Evolutionary conservation across 2,797 vertebrate genomes (phyloP).

Genomic region (Gephyroberyx darwinii): DNA sequence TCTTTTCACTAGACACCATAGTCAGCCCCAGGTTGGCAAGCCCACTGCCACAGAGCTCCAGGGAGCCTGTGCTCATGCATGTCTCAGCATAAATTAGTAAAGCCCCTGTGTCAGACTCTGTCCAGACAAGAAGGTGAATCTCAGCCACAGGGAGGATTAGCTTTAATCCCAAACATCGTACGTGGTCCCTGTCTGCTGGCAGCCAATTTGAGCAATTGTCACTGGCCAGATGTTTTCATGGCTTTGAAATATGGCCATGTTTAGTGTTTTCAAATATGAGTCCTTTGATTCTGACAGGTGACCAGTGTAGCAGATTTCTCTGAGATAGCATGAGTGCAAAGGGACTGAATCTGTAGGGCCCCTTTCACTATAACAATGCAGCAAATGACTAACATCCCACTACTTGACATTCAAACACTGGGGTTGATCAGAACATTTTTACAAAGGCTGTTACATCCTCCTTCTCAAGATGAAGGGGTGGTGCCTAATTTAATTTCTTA

Average conservation of each 20-base stretch:
- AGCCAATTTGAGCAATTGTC: slow-evolving; percentile 66
- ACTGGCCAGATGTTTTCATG: slow-evolving; percentile 65
- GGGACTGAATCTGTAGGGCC: background rate
- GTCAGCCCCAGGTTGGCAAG: slow-evolving; percentile 53
- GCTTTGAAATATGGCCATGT: slow-evolving; percentile 24
- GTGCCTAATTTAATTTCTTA: slow-evolving; percentile 22
- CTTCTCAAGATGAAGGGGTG: background rate
- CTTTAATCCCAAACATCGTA: slow-evolving; percentile 72
- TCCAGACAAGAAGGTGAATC: slow-evolving; percentile 80
- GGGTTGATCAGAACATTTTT: slow-evolving; percentile 13
- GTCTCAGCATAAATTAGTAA: slow-evolving; percentile 78
- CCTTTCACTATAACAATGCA: slow-evolving; percentile 22
- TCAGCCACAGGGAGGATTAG: slow-evolving; percentile 76
- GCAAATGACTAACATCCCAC: slow-evolving; percentile 23
- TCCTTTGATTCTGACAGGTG: background rate
- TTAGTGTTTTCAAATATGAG: slow-evolving; percentile 21
- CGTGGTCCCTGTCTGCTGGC: slow-evolving; percentile 58
- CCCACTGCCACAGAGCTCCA: slow-evolving; percentile 52
- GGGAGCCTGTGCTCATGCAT: slow-evolving; percentile 70
- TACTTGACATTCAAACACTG: slow-evolving; percentile 22
- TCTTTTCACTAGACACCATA: slow-evolving; percentile 6
- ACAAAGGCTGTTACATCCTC: background rate
- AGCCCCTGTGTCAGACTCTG: slow-evolving; percentile 74
- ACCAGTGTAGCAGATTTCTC: slow-evolving; percentile 10
- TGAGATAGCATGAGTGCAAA: slow-evolving; percentile 13